These are phyloP conservation scores for Schlechtendalia chinensis DNA, from an alignment of 1,140 invertebrate species.

Conservation along the genomic window DNA sequence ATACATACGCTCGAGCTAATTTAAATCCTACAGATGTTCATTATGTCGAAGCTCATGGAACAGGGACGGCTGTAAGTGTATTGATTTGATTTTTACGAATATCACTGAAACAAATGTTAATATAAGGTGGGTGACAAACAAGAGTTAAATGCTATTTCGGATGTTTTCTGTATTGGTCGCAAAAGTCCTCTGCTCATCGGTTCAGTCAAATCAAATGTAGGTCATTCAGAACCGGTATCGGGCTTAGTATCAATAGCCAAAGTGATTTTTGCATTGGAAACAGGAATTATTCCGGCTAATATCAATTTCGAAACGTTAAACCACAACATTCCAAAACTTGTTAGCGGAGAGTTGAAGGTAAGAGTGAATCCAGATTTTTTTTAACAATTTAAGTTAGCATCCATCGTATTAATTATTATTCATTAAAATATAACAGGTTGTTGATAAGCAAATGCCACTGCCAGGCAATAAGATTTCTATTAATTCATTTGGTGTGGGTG, in stretches of 20 bases:
- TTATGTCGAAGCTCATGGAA: conserved; percentile 55
- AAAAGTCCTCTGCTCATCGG: conserved; percentile 66
- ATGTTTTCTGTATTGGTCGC: conserved; percentile 62
- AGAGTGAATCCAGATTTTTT: background rate
- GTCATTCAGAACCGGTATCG: conserved; percentile 71
- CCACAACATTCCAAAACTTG: conserved; percentile 61
- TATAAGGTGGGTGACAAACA: conserved; percentile 64
- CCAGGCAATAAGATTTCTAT: conserved; percentile 59
- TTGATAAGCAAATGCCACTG: conserved; percentile 60
- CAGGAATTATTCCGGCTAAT: conserved; percentile 53
- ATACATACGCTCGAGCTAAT: conserved; percentile 54
- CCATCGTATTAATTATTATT: background rate
- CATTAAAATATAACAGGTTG: conserved; percentile 56
- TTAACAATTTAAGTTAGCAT: background rate
- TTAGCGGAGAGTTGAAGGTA: conserved; percentile 57
- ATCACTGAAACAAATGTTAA: conserved; percentile 58
- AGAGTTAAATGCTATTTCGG: conserved; percentile 64
- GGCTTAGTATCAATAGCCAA: conserved; percentile 64
- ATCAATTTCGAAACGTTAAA: conserved; percentile 53
- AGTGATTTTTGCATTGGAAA: conserved; percentile 54
- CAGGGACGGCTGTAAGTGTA: conserved; percentile 56
- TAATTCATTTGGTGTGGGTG: conserved; percentile 68
- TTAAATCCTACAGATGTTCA: conserved; percentile 61
- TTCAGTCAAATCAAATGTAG: conserved; percentile 75
- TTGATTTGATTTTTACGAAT: background rate